Evolutionary conservation across 2,113 vertebrate species (phyloP), one percentile per base, ranked within the genome.

Genomic region (Sus scrofa): DNA sequence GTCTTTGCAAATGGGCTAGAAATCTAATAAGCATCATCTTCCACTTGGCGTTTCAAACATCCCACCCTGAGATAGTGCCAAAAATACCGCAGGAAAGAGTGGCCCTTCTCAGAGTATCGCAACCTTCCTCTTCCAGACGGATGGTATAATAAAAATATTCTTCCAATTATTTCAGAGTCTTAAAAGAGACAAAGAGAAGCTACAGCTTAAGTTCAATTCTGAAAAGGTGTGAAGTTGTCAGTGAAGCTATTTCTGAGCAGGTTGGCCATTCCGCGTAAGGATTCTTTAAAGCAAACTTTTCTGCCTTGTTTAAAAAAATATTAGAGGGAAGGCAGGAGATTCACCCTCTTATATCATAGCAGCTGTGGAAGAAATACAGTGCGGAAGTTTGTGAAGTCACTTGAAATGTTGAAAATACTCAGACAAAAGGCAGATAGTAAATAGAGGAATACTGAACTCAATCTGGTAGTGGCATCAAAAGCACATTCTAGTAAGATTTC

Each of bases 111-210:
- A 87, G 58, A 93, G 63, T 84, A 77, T 79, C 39, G 89, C 86
- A 85, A 62, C 71, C 78, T 96, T 97, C 92, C 88, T 93, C 94
- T 96, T 93, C 97, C 87, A 94, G 86, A 88, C 92, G 70, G 93
- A 97, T 94, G 79, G 78, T 67, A 91, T 84, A 97, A 96, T 97
- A 96, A 97, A 97, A 97, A 97, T 97, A 95, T 96, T 95, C 95
- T 95, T 96, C 97, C 97, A 98, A 98, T 98, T 98, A 98, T 97
- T 97, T 97, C 62, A 96, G 60, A 27, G 32, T 56, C 70, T 97
- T 95, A 44, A 95, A 94, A 96, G 95, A 75, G 86, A 96, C 86
- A 82, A n/a, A 37, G 60, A 95, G 73, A 97, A 97, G 93, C 65
- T 74, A 81, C 2, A 56, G 94, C 56, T 87, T 63, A 96, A 96